Evolutionary conservation across 1,140 invertebrate species (phyloP).

Genomic region (Formica exsecta): DNA sequence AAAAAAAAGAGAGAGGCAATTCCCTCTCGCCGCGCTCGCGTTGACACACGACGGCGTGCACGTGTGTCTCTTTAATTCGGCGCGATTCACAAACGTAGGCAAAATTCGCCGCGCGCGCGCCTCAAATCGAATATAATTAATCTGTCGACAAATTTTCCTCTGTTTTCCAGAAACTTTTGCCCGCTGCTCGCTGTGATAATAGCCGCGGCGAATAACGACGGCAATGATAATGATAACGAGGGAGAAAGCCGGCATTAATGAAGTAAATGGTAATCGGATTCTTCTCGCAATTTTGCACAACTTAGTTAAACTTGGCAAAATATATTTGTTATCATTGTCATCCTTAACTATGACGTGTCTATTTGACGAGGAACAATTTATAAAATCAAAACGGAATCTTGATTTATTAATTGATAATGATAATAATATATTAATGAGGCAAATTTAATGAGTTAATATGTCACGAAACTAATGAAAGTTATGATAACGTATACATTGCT

Average conservation of each 20-base stretch:
- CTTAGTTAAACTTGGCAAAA: background rate
- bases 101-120: constrained; percentile 47
- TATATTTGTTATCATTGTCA: background rate
- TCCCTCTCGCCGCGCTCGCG: constrained; percentile 16
- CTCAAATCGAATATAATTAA: constrained; percentile 71
- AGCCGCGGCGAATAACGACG: constrained; percentile 53
- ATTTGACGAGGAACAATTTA: background rate
- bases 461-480: background rate
- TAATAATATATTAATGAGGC: constrained; percentile 5
- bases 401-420: background rate
- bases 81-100: constrained; percentile 58
- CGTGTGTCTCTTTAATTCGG: constrained; percentile 52
- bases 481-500: background rate
- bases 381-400: background rate
- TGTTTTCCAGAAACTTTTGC: constrained; percentile 54
- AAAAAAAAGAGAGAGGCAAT: constrained; percentile 50
- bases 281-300: constrained; percentile 12
- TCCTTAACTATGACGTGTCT: background rate
- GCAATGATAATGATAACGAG: constrained; percentile 60
- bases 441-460: background rate
- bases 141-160: constrained; percentile 46
- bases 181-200: constrained; percentile 34
- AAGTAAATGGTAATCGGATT: constrained; percentile 23
- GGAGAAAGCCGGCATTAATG: constrained; percentile 25
- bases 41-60: background rate